Evolutionary conservation across 2,113 vertebrate genomes (phyloP), one percentile per base, ranked within the genome.

Genomic region (Cyanoramphus novaezelandiae): DNA sequence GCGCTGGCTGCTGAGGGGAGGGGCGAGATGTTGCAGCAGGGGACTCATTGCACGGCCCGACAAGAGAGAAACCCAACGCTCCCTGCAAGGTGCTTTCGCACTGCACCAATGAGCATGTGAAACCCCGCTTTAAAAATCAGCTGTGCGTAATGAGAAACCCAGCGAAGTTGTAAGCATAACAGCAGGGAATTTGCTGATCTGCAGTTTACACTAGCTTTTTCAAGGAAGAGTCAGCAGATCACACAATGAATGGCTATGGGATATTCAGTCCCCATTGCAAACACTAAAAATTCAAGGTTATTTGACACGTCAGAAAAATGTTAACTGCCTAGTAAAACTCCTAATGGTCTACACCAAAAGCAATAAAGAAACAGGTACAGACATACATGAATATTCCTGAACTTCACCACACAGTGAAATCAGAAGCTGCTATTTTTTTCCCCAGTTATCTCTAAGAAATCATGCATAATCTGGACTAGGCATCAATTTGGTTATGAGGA

Each of bases 21-120:
- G 96, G 91, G 94, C 92, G 55, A 98, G 84, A 95, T 91, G 81
- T 74, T 97, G 96, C 96, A 97, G 96, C 90, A 95, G 91, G 94
- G 95, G 96, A 97, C 97, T 98, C 88, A 46, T 86, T 97, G 46
- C 87, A 47, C 70, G 89, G 94, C 96, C 95, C 60, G 43, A 39
- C 1, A 33, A 33, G 78, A 94, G 86, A 97, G 29, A 43, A 89
- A 85, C 80, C 85, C 64, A 78, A 24, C 67, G 17, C 71, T 79
- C 11, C 72, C 75, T 72, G 95, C 72, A 91, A 95, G 94, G 95
- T 95, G 93, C 95, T 96, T 96, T 97, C 92, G 86, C 93, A 91
- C 62, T 96, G 96, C 90, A 96, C 89, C 96, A 97, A 39, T 79
- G 65, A 96, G 96, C 93, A 78, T 79, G 65, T 68, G 82, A 94